These are phyloP conservation scores for Sinella curviseta DNA, from an alignment of 1,140 invertebrate genomes.

Conservation along the genomic window DNA sequence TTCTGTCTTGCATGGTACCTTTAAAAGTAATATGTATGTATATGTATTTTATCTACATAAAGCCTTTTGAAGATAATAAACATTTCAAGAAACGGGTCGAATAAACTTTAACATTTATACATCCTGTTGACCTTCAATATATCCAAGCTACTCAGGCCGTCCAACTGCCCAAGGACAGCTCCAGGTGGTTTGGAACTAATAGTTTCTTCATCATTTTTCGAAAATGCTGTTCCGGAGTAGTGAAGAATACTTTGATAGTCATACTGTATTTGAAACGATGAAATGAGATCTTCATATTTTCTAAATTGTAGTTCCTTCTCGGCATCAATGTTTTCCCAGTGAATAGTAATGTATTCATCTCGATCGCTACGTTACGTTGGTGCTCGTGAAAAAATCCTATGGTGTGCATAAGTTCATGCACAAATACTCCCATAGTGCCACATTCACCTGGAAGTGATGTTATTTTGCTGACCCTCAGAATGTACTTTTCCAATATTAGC, in stretches of 20 bases:
- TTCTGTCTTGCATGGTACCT: no score
- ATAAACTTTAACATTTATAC: no score
- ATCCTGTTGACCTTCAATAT: neutral
- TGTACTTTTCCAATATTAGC: neutral
- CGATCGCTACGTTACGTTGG: neutral
- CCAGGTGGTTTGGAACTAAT: neutral
- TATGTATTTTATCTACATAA: no score
- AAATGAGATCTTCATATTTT: neutral
- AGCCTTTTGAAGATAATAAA: no score
- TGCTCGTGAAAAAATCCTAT: neutral
- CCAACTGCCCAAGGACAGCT: neutral
- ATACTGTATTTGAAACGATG: neutral
- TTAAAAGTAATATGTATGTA: no score
- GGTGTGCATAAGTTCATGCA: neutral
- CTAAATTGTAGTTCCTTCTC: neutral
- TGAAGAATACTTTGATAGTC: neutral
- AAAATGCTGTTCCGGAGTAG: neutral
- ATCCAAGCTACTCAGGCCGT: neutral
- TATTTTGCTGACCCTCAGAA: neutral
- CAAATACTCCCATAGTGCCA: neutral
- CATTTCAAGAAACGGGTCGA: no score
- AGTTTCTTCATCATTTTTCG: neutral
- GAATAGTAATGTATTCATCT: neutral
- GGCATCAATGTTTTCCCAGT: neutral
- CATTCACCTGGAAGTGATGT: neutral